A percentile compares a stretch with the other conserved stretches of the same genome.
These are phyloP conservation scores for Atractosteus spatula DNA, from an alignment of 2,113 vertebrate genomes.

Conservation along the genomic window DNA sequence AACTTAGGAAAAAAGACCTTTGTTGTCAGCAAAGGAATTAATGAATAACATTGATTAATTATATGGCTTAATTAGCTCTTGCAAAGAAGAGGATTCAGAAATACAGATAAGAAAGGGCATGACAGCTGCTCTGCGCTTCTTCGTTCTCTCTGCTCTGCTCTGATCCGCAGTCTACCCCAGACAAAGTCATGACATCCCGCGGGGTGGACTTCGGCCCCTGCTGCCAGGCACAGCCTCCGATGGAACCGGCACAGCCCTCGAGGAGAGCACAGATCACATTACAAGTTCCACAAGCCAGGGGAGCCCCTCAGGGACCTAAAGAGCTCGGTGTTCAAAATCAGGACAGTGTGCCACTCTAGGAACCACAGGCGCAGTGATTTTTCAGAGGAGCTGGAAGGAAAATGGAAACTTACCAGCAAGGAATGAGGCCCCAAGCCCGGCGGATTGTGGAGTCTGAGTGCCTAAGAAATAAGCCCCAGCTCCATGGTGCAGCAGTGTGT, in stretches of 20 bases:
- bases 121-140: background rate
- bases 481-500: slow-evolving; percentile 22
- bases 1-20: too few species aligned
- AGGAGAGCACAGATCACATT: background rate
- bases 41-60: too few species aligned
- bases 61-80: too few species aligned
- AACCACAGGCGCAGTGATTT: slow-evolving; percentile 16
- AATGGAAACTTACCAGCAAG: slow-evolving; percentile 3
- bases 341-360: slow-evolving; percentile 38
- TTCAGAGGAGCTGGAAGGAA: background rate
- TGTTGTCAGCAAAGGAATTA: too few species aligned
- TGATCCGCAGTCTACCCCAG: background rate
- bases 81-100: too few species aligned
- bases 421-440: background rate
- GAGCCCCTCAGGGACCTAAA: background rate
- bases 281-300: background rate
- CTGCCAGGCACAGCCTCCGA: background rate
- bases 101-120: background rate
- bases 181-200: background rate
- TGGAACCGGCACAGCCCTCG: background rate
- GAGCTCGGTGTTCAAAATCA: background rate
- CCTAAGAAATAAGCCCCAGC: slow-evolving; percentile 7
- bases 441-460: background rate
- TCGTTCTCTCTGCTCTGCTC: background rate
- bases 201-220: background rate